phyloP scores from a whole-genome alignment of 1,140 invertebrate species.

The Procambarus clarkii region DNA sequence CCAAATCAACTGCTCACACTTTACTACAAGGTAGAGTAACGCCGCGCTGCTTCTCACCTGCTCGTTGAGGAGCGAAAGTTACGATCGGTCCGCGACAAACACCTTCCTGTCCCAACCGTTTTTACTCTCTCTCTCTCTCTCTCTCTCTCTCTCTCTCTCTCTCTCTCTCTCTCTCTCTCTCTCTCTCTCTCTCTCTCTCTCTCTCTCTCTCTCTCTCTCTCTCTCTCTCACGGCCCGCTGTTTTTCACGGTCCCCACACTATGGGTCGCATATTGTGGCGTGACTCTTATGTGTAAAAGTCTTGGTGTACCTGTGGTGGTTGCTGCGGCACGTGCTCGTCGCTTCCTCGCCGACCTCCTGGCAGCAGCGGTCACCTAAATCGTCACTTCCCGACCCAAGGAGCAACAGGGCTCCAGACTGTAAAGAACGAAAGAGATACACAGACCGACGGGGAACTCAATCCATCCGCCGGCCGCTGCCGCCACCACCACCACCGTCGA shows the following conservation, averaged over 20 bases:
- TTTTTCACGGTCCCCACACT: too few species aligned
- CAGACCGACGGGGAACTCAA: too few species aligned
- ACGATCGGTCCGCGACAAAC: conserved; percentile 25
- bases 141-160: not conserved
- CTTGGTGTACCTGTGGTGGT: too few species aligned
- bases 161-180: conserved; percentile 17
- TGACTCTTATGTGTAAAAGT: too few species aligned
- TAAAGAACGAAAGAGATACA: not conserved
- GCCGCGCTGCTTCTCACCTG: conserved; percentile 31
- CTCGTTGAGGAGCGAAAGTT: conserved; percentile 46
- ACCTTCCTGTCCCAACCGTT: not conserved
- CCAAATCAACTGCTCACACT: conserved; percentile 54
- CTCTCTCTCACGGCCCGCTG: too few species aligned
- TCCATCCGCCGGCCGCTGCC: too few species aligned
- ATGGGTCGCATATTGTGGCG: too few species aligned
- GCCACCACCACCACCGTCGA: not conserved
- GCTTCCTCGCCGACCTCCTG: not conserved
- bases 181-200: too few species aligned
- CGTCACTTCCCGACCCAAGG: not conserved
- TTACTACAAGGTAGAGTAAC: conserved; percentile 44
- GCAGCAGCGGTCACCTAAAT: conserved; percentile 25
- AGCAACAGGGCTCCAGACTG: conserved; percentile 23
- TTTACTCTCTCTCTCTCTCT: not conserved
- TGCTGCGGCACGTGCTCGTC: conserved; percentile 5
- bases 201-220: too few species aligned